Evolutionary conservation across 2,888 invertebrate species (phyloP), one percentile per base, ranked within the genome.

Genomic region (Scaptodrosophila latifasciaeformis): DNA sequence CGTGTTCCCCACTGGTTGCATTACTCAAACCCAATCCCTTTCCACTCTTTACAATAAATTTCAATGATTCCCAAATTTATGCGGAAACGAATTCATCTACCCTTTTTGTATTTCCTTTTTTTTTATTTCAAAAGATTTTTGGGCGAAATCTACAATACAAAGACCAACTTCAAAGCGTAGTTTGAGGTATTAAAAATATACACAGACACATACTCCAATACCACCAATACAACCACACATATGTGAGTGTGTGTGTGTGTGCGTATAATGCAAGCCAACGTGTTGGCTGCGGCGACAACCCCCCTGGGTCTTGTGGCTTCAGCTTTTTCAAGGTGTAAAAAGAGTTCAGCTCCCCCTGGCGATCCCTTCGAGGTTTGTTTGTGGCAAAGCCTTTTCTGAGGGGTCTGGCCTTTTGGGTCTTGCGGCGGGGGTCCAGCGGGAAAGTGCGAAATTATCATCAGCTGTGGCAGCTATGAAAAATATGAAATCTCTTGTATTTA

Each of bases 61-160:
- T 70, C 53, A 70, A 80, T 80, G 77, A 77, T 66, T 69, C 77
- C 44, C 9, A 67, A 76, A 79, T 76, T 62, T 74, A 78, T 75
- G 67, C 64, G 56, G 29, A 46, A 47, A 58, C 59, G 48, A 54
- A 54, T 54, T 34, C 42, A 54, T 48, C 56, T 43, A 65, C 57
- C 64, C 74, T 52, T 52, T 70, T 48, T 50, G 37, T 24, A 34
- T n/a, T n/a, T n/a, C n/a, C n/a, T n/a, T n/a, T n/a, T n/a, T n/a
- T n/a, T n/a, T n/a, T n/a, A n/a, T n/a, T n/a, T n/a, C n/a, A n/a
- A n/a, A n/a, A n/a, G n/a, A n/a, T n/a, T n/a, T n/a, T n/a, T n/a
- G n/a, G n/a, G n/a, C n/a, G n/a, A n/a, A n/a, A n/a, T n/a, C n/a
- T n/a, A n/a, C n/a, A n/a, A 39, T 17, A 19, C 42, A 42, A 19